Base-by-base conservation (phyloP, 1,140 invertebrate species). In the Chironomus striatipennis region DNA sequence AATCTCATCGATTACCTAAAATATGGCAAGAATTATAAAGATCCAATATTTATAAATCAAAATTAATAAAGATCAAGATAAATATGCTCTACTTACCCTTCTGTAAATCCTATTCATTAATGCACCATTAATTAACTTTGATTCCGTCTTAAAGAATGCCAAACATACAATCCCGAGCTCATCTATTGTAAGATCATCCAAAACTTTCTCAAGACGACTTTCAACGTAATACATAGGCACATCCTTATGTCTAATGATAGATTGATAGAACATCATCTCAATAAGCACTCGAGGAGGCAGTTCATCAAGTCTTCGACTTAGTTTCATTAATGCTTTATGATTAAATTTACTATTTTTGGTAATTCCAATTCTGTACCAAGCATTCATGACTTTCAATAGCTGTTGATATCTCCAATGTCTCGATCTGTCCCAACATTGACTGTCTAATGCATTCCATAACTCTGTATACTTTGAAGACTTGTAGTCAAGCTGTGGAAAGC, bases 101-200 rank as follows among this genome's bases (percentile, higher is more conserved):
- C 15, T 12, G 1, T 86, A 81, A 10, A 90, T 80, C 34, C 80
- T 78, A 9, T 76, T 9, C 2, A 86, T 6, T 17, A 89, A 77
- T 0, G 77, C 57, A 0, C 76, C 34, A 78, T 84, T 83, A 75
- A 79, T 80, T n/a, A 90, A 84, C n/a, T 75, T 81, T 0, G 80
- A 86, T 76, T 87, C 80, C 1, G 84, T 86, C 80, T 89, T 88
- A 75, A 89, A 89, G 77, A 87, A 90, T 0, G 85, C 86, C 81
- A 89, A 84, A 15, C 84, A 81, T 74, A 87, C 79, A 8, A 90
- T 81, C 12, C 82, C 85, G 20, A 89, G 47, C 79, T 90, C 88
- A 74, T 85, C 80, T 0, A 85, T 74, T 2, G 78, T 81, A 77
- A 89, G 82, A 6, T 85, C 77, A 10, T 85, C 74, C 5, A 87